Evolutionary conservation across 2,888 invertebrate species (phyloP).

Genomic region (Microplitis deprimator): DNA sequence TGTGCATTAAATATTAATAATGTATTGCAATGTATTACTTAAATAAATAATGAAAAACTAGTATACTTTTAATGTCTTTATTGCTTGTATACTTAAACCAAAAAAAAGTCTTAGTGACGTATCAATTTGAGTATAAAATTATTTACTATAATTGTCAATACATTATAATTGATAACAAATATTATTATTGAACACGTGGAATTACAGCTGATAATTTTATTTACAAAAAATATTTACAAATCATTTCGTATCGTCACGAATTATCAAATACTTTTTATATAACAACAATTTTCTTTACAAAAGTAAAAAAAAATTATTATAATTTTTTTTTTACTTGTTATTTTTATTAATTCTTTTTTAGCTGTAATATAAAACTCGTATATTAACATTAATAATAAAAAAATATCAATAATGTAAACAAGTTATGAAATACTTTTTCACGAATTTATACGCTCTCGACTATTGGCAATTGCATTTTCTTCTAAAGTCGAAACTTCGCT

Average conservation of each 20-base stretch:
- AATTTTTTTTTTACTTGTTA: not conserved
- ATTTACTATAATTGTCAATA: not conserved
- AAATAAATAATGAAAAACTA: not conserved
- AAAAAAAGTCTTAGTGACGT: not conserved
- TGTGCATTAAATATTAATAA: no score
- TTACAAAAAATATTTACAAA: not conserved
- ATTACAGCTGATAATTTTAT: not conserved
- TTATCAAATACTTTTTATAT: no score
- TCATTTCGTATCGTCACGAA: no score
- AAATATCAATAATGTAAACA: not conserved
- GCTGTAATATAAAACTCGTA: not conserved
- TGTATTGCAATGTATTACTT: no score
- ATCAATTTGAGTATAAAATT: not conserved
- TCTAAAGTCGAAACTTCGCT: constrained; percentile 15
- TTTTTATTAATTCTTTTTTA: not conserved
- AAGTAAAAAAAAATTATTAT: not conserved
- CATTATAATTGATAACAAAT: not conserved
- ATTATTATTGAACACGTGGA: not conserved
- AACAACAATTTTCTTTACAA: not conserved
- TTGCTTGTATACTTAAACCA: not conserved
- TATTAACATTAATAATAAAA: not conserved
- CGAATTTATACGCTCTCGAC: not conserved
- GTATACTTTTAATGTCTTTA: not conserved
- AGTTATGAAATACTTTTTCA: not conserved
- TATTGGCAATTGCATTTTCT: not conserved